These are phyloP conservation scores for Acronicta aceris DNA, from an alignment of 2,888 invertebrate species.

Conservation along the genomic window DNA sequence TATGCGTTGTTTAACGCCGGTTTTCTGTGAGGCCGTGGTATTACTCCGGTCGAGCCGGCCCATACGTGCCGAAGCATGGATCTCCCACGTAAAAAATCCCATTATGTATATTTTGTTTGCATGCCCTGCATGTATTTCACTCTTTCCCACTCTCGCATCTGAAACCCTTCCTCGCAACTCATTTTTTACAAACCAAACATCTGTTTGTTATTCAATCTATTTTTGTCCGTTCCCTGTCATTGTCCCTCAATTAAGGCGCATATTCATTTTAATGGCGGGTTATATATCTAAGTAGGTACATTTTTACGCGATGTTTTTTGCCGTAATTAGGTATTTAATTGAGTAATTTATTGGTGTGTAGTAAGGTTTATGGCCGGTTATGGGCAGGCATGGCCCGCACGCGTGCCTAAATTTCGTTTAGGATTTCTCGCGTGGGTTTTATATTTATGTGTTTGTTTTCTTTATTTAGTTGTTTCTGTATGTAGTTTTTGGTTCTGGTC, in stretches of 20 bases:
- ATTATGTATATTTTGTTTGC: too few species aligned
- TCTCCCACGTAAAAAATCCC: too few species aligned
- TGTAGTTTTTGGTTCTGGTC: constrained; percentile 2
- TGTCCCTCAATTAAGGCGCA: constrained; percentile 82
- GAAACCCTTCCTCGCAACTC: constrained; percentile 57
- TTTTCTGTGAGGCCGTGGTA: too few species aligned
- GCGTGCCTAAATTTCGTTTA: constrained; percentile 37
- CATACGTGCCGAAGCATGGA: too few species aligned
- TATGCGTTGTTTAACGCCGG: too few species aligned
- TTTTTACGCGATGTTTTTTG: constrained; percentile 69
- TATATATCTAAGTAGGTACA: constrained; percentile 74
- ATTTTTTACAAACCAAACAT: constrained; percentile 77
- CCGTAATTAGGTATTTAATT: constrained; percentile 75
- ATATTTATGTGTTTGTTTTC: not conserved
- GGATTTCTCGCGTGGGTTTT: constrained; percentile 14
- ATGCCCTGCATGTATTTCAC: not conserved
- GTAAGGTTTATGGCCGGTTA: constrained; percentile 63
- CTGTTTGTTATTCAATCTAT: constrained; percentile 85
- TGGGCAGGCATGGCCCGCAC: constrained; percentile 52
- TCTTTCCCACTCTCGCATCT: constrained; percentile 2
- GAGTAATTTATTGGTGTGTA: constrained; percentile 76
- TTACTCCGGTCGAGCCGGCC: too few species aligned
- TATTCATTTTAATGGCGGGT: constrained; percentile 77
- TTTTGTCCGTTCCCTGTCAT: constrained; percentile 78
- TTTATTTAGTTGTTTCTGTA: constrained; percentile 6